phyloP scores from a whole-genome alignment of 2,888 invertebrate genomes.

The Marasmarcha lunaedactyla region DNA sequence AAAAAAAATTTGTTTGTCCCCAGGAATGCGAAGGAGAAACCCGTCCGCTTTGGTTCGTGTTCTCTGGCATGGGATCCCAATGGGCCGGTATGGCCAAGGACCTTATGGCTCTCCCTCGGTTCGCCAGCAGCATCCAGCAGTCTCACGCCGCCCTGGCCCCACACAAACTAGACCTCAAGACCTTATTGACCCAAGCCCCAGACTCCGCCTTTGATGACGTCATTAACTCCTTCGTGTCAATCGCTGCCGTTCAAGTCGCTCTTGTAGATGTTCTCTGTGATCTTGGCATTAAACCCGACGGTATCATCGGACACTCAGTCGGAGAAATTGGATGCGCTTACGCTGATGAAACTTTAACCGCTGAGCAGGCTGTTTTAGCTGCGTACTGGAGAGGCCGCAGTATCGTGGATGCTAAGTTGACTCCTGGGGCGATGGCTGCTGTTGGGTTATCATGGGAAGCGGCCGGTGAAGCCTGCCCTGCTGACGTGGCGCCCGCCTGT shows the following conservation, averaged over 20 bases:
- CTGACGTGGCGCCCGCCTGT: conserved; percentile 88
- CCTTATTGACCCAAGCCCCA: conserved; percentile 81
- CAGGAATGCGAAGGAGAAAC: conserved; percentile 58
- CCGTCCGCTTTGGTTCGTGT: conserved; percentile 93
- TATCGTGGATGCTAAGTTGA: conserved; percentile 80
- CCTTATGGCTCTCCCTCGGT: conserved; percentile 85
- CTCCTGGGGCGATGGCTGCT: conserved; percentile 91
- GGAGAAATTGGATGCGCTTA: conserved; percentile 96
- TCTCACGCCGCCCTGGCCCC: conserved; percentile 82
- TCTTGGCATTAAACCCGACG: conserved; percentile 87
- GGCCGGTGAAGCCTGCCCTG: conserved; percentile 77
- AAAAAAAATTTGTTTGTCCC: neutral
- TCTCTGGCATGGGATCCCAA: conserved; percentile 98
- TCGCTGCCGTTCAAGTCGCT: conserved; percentile 96
- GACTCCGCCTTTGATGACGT: conserved; percentile 87
- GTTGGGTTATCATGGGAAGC: conserved; percentile 92
- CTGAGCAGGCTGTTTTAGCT: conserved; percentile 92
- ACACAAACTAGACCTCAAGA: conserved; percentile 85
- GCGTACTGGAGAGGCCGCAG: conserved; percentile 94
- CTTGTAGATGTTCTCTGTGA: conserved; percentile 88
- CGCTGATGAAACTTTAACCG: conserved; percentile 94
- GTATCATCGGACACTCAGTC: conserved; percentile 96
- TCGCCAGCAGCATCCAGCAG: conserved; percentile 81
- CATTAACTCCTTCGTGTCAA: conserved; percentile 90
- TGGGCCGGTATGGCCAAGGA: conserved; percentile 96